Conservation (phyloP, 1,140 invertebrate genomes). For the Diorhabda carinulata region DNA sequence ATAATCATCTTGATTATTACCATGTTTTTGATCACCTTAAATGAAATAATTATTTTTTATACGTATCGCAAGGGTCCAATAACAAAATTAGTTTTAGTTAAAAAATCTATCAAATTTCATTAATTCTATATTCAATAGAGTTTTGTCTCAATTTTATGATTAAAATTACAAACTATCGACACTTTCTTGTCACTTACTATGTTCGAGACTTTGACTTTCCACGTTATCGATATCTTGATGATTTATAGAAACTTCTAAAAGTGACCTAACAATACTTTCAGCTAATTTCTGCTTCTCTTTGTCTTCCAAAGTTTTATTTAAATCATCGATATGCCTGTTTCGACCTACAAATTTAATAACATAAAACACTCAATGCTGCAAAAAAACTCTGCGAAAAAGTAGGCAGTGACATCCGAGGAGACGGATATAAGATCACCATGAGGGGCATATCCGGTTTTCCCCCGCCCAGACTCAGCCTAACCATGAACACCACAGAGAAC, state of each 20-base stretch:
- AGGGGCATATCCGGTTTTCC: neutral
- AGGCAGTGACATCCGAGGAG: neutral
- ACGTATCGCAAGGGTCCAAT: no score
- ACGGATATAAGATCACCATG: neutral
- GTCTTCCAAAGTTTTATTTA: constrained; percentile 26
- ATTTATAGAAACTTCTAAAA: neutral
- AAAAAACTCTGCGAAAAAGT: constrained; percentile 4
- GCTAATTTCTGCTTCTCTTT: constrained; percentile 17
- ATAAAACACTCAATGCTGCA: no score
- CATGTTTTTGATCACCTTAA: neutral
- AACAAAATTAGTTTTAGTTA: no score
- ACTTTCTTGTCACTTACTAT: neutral
- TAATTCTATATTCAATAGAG: neutral
- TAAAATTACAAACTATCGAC: neutral
- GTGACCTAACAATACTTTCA: neutral
- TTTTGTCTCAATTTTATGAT: neutral
- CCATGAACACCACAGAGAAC: no score
- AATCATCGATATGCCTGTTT: constrained; percentile 20
- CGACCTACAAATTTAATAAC: constrained; percentile 7
- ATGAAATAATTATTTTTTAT: no score
- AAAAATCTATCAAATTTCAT: neutral
- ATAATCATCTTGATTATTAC: neutral
- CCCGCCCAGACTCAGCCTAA: neutral
- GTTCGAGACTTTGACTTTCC: neutral
- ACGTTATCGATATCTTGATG: neutral